Evolutionary conservation across 2,797 vertebrate genomes (phyloP).

Genomic region (Pangasius macronema): DNA sequence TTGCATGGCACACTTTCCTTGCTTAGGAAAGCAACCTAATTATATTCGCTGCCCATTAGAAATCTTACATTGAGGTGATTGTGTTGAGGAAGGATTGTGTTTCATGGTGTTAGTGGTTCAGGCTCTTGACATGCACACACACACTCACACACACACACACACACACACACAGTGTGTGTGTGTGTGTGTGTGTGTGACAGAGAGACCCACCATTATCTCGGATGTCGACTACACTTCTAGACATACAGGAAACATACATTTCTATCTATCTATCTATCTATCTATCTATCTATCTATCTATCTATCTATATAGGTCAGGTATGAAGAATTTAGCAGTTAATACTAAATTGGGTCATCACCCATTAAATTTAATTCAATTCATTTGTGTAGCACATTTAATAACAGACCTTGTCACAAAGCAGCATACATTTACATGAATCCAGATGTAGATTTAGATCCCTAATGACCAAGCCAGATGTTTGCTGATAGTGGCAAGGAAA

Average conservation of each 20-base stretch:
- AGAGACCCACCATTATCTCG: too few species aligned
- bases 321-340: too few species aligned
- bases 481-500: not conserved
- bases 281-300: too few species aligned
- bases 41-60: constrained; percentile 11
- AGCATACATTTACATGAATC: not conserved
- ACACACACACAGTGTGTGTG: too few species aligned
- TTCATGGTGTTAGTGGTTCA: constrained; percentile 4
- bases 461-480: not conserved
- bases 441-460: not conserved
- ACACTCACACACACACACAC: not conserved
- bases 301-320: too few species aligned
- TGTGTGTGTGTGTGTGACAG: too few species aligned
- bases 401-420: not conserved
- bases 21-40: constrained; percentile 2
- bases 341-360: too few species aligned
- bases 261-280: too few species aligned
- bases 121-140: constrained; percentile 5
- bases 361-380: too few species aligned
- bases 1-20: not conserved
- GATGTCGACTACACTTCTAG: too few species aligned
- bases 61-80: not conserved
- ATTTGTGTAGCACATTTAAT: not conserved
- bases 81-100: not conserved
- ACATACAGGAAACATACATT: too few species aligned